A percentile compares a stretch with the other conserved stretches of the same genome.
Evolutionary conservation across 2,113 vertebrate species (phyloP).

Genomic region (Ciconia boyciana): DNA sequence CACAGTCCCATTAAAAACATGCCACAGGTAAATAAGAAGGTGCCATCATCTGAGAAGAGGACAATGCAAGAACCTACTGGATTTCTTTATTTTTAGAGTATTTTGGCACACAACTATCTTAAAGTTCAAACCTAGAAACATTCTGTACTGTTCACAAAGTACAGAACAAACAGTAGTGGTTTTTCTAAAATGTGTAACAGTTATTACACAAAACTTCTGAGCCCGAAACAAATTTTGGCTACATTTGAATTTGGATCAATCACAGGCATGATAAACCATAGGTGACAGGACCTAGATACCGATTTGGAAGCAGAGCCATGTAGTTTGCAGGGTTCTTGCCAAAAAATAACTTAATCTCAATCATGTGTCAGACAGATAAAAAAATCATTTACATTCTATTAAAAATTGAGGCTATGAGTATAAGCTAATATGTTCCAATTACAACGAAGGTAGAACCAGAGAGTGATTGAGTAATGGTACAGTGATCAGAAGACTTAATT

Average conservation of each 20-base stretch:
- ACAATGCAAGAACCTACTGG: neutral
- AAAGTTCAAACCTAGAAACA: neutral
- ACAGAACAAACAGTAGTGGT: neutral
- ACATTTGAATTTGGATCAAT: neutral
- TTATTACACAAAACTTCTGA: neutral
- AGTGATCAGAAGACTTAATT: neutral
- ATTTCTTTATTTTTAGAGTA: neutral
- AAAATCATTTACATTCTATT: neutral
- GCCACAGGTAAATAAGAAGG: neutral
- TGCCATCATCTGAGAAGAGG: neutral
- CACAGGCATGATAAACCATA: neutral
- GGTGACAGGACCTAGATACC: neutral
- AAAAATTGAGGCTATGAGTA: neutral
- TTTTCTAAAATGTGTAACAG: neutral
- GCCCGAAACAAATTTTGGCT: neutral
- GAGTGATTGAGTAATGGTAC: neutral
- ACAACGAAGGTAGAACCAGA: neutral
- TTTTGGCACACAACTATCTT: neutral
- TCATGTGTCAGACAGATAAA: neutral
- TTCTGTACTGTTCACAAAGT: neutral
- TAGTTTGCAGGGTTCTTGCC: neutral
- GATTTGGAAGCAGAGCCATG: neutral
- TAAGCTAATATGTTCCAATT: neutral
- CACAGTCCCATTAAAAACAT: neutral
- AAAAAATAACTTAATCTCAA: neutral